Evolutionary conservation across 92 coral and sea anemone genomes (phyloP).

Genomic region (Zoanthus solanderi): DNA sequence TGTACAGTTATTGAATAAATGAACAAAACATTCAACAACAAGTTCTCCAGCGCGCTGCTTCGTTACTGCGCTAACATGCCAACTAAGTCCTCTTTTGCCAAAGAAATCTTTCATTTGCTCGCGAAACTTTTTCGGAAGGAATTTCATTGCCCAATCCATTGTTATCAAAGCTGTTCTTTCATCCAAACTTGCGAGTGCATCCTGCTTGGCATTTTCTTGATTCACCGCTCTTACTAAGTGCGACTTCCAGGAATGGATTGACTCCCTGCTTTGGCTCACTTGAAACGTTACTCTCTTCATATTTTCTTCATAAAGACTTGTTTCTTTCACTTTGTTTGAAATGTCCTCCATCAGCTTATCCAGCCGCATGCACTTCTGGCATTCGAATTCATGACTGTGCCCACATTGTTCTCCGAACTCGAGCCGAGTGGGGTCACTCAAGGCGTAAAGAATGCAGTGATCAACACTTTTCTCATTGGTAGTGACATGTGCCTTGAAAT

Average conservation of each 20-base stretch:
- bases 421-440: conserved; percentile 7
- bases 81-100: conserved; percentile 24
- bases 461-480: conserved; percentile 10
- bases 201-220: conserved; percentile 33
- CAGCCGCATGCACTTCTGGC: conserved; percentile 26
- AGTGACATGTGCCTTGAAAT: conserved; percentile 27
- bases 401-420: conserved; percentile 6
- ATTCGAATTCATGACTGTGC: conserved; percentile 7
- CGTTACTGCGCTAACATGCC: conserved; percentile 34
- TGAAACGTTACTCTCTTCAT: conserved; percentile 21
- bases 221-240: conserved; percentile 18
- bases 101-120: conserved; percentile 31
- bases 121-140: conserved; percentile 20
- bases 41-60: conserved; percentile 12
- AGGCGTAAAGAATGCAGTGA: conserved; percentile 7
- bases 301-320: conserved; percentile 4
- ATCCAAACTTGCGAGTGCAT: conserved; percentile 12
- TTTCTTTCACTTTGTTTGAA: conserved; percentile 16
- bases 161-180: conserved; percentile 33
- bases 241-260: conserved; percentile 17
- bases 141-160: conserved; percentile 30
- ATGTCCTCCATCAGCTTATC: conserved; percentile 19
- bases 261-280: conserved; percentile 4
- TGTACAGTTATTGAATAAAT: conserved; percentile 22
- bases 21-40: conserved; percentile 40